phyloP scores from a whole-genome alignment of 2,888 invertebrate species.

The Nineta flava region DNA sequence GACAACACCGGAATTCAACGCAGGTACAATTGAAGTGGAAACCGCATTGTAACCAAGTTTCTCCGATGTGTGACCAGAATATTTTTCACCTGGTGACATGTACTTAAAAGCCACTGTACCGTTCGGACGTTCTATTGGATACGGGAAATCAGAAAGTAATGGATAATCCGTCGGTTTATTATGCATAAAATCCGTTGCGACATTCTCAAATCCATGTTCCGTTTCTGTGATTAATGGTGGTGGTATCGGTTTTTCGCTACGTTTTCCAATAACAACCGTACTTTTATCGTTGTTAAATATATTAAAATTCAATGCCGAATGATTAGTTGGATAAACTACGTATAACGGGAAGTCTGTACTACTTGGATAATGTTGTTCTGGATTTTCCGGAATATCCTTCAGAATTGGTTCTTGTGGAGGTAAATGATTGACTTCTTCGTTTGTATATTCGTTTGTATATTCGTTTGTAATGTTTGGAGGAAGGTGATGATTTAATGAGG shows the following conservation, averaged over 20 bases:
- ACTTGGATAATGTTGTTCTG: conserved; percentile 9
- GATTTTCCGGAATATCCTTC: conserved; percentile 15
- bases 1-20: conserved; percentile 22
- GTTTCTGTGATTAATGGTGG: conserved; percentile 19
- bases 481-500: conserved; percentile 23
- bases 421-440: too few relatives aligned
- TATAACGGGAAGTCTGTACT: conserved; percentile 29
- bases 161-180: conserved; percentile 20
- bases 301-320: conserved; percentile 31
- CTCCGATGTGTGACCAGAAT: neutral
- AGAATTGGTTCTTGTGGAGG: too few relatives aligned
- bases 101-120: conserved; percentile 18
- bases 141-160: conserved; percentile 44
- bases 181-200: conserved; percentile 19
- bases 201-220: neutral
- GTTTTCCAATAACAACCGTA: conserved; percentile 36
- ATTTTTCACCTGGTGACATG: neutral
- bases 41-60: neutral
- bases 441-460: too few relatives aligned
- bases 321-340: conserved; percentile 44
- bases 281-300: conserved; percentile 28
- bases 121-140: conserved; percentile 43
- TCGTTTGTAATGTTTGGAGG: neutral
- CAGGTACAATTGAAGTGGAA: conserved; percentile 20
- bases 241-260: conserved; percentile 30